Evolutionary conservation across 2,888 invertebrate species (phyloP).

Genomic region (Antheraea assamensis): DNA sequence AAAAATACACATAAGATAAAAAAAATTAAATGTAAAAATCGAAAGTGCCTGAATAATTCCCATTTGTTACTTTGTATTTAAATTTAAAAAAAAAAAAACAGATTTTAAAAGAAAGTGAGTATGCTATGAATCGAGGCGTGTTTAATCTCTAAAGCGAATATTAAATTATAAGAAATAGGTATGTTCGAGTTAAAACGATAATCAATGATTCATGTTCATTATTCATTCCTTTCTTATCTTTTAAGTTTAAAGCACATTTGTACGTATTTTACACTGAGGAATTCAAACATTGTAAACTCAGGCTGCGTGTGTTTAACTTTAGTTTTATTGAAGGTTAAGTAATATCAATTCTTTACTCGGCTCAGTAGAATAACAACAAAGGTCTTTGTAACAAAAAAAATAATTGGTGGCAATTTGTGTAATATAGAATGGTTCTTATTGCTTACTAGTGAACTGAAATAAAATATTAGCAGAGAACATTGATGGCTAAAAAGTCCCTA

Average conservation of each 20-base stretch:
- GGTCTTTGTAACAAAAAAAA: no score
- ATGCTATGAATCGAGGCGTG: background rate
- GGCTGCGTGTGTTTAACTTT: background rate
- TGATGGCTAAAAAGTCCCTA: no score
- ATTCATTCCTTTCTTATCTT: background rate
- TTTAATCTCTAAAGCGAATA: background rate
- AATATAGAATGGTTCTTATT: no score
- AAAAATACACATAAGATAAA: background rate
- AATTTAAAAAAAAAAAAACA: background rate
- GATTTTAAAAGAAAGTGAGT: background rate
- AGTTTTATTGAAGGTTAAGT: conserved; percentile 1
- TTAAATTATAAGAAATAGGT: background rate
- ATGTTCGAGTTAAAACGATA: background rate
- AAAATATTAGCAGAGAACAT: no score
- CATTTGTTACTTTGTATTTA: background rate
- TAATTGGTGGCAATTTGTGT: no score
- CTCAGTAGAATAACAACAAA: background rate
- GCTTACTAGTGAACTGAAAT: no score
- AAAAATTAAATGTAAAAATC: background rate
- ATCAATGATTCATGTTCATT: background rate
- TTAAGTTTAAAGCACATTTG: background rate
- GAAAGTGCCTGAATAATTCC: background rate
- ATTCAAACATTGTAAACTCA: background rate
- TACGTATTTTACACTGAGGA: background rate
- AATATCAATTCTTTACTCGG: background rate